Conservation (phyloP, 1,140 invertebrate species). For the Temnothorax curvispinosus region DNA sequence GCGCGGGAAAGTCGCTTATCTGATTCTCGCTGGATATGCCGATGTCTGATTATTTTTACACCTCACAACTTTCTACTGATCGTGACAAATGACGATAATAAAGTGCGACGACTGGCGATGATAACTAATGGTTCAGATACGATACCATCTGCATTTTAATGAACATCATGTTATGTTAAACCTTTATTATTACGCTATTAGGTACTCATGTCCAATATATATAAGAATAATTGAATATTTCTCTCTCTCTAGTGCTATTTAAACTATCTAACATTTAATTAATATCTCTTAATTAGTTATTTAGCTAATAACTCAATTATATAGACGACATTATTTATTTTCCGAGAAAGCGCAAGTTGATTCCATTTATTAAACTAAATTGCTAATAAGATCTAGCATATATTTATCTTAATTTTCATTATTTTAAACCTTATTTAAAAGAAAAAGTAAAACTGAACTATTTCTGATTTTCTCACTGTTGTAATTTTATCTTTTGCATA, state of each 20-base stretch:
- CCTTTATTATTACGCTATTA: slow-evolving; percentile 19
- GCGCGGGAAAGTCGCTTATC: slow-evolving; percentile 52
- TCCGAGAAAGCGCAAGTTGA: background rate
- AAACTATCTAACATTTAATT: background rate
- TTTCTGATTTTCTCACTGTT: background rate
- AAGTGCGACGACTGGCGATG: slow-evolving; percentile 9
- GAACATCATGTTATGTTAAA: slow-evolving; percentile 1
- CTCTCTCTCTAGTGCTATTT: background rate
- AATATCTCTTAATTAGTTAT: background rate
- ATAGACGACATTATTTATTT: slow-evolving; percentile 12
- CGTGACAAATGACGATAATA: slow-evolving; percentile 41
- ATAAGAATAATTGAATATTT: slow-evolving; percentile 11
- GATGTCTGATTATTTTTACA: slow-evolving; percentile 49
- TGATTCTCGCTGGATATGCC: slow-evolving; percentile 6
- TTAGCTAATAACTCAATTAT: background rate
- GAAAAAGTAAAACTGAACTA: background rate
- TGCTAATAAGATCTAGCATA: background rate
- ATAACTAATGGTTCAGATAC: slow-evolving; percentile 34
- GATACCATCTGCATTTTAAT: slow-evolving; percentile 33
- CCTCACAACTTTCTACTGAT: slow-evolving; percentile 64
- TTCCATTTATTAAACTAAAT: background rate
- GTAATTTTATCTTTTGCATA: background rate
- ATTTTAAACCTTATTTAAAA: background rate
- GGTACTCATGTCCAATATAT: background rate
- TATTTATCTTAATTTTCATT: background rate